Base-by-base conservation (phyloP, 2,113 vertebrate genomes). In the Meleagris gallopavo region DNA sequence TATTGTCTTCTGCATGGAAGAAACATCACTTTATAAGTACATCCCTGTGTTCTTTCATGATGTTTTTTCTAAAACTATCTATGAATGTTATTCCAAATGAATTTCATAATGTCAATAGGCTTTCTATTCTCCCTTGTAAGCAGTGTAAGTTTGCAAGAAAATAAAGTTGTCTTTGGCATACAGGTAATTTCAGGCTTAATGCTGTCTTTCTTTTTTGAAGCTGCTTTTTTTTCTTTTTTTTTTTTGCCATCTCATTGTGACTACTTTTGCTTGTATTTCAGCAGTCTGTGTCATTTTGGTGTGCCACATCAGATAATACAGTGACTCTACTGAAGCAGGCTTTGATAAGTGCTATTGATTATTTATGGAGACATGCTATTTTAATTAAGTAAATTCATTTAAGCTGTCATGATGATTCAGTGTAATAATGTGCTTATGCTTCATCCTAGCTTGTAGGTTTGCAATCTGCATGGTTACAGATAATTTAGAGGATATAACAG, bases 321-420 rank as follows among this genome's bases (percentile, higher is more conserved):
- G 85, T 93, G 10, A 94, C 90, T 95, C 91, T 87, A 93, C 81
- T 92, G 87, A 94, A 75, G 57, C 80, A 95, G 91, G 81, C 92
- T 88, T 93, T 91, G 94, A 96, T 90, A 57, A 91, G 78, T 67
- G 62, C 11, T 96, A 95, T 96, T 94, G 96, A 97, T 97, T 97
- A 93, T 95, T 95, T 96, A 93, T 97, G 95, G 95, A 95, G 95
- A 91, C 89, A 86, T 88, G 94, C 82, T 96, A 74, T 97, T 95
- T 97, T 94, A 93, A 96, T 96, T 88, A 86, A 95, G 57, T 81
- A 81, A 94, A 93, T 92, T 91, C 61, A 86, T 95, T 94, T 88
- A 86, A 75, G 77, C 89, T 96, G 92, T 90, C 80, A 25, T 71
- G 84, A 58, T 70, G 86, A 96, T 77, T 96, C 91, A 96, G 71